Evolutionary conservation across 1,140 invertebrate species (phyloP).

Genomic region (Pseudomyrmex pallidus): DNA sequence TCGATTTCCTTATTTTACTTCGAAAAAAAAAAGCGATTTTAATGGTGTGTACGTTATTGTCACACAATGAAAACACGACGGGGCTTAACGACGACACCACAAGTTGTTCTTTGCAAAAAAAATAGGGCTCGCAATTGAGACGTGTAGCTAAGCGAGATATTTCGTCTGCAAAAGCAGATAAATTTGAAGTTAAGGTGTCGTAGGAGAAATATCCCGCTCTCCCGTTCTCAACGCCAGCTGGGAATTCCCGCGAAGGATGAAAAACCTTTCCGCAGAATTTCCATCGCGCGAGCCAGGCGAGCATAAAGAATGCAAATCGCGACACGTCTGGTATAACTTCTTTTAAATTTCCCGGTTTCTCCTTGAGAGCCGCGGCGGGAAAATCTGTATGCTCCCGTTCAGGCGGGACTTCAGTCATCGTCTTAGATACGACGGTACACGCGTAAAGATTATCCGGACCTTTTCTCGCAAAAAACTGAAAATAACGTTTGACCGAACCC

Average conservation of each 20-base stretch:
- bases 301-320: conserved; percentile 27
- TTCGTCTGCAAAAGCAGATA: background rate
- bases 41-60: background rate
- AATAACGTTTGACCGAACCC: background rate
- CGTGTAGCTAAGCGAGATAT: background rate
- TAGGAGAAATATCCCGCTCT: background rate
- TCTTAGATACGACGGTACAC: background rate
- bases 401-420: background rate
- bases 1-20: background rate
- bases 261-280: conserved; percentile 29
- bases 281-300: background rate
- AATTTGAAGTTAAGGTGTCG: conserved; percentile 40
- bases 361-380: background rate
- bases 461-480: background rate
- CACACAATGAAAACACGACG: background rate
- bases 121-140: background rate
- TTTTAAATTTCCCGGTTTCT: conserved; percentile 19
- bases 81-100: background rate
- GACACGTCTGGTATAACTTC: conserved; percentile 4
- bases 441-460: background rate
- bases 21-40: background rate
- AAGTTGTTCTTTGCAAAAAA: background rate
- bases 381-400: background rate
- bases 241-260: conserved; percentile 14
- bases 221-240: background rate